A percentile compares a stretch with the other conserved stretches of the same genome.
Conservation (phyloP, 2,113 vertebrate species). For the Struthidea cinerea region DNA sequence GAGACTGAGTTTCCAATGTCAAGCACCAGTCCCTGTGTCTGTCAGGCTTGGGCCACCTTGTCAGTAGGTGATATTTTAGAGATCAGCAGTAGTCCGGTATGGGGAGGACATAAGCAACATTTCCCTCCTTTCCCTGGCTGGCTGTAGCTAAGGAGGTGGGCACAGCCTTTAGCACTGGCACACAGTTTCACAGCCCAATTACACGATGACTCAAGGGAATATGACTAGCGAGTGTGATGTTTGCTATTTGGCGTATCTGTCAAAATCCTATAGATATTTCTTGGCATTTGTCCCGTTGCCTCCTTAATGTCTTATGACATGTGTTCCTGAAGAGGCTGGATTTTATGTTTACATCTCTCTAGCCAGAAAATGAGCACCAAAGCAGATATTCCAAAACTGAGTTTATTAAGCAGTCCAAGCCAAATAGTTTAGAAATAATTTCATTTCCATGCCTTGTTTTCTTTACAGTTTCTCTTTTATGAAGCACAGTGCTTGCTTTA, state of each 20-base stretch:
- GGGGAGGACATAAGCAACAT: accelerated
- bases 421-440: slow-evolving; percentile 4
- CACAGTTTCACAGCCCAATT: slow-evolving; percentile 17
- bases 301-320: background rate
- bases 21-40: background rate
- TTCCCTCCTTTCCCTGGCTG: background rate
- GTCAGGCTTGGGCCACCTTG: background rate
- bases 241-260: slow-evolving; percentile 24
- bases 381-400: background rate
- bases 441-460: background rate
- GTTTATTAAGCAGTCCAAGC: background rate
- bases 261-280: slow-evolving; percentile 4
- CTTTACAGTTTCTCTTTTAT: background rate
- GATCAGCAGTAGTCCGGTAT: background rate
- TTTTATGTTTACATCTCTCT: background rate
- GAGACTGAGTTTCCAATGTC: background rate
- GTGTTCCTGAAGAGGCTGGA: background rate
- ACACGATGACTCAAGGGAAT: background rate
- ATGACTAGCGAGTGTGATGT: background rate
- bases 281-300: background rate
- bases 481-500: background rate
- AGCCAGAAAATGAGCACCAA: slow-evolving; percentile 8
- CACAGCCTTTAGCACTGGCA: background rate
- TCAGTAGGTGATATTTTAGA: background rate
- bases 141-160: background rate